phyloP scores from a whole-genome alignment of 2,113 vertebrate genomes.

The Pleuronectes platessa region DNA sequence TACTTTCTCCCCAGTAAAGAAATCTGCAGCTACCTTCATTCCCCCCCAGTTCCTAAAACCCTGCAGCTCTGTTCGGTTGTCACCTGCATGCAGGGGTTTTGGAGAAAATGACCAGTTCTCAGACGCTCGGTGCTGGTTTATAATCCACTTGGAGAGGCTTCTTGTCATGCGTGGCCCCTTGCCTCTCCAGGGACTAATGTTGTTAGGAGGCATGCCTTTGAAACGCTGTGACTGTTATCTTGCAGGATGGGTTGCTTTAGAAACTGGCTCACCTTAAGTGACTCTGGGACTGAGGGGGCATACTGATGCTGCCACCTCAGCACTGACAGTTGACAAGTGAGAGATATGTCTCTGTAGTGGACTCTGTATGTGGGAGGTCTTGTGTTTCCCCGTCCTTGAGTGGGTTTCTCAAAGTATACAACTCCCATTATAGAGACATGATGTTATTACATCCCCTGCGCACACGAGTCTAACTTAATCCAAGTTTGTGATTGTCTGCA shows the following conservation, averaged over 20 bases:
- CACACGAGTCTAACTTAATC: not conserved
- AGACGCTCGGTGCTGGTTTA: conserved; percentile 23
- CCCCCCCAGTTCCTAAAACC: conserved; percentile 22
- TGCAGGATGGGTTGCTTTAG: conserved; percentile 60
- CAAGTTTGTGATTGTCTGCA: conserved; percentile 5
- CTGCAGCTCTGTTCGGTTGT: conserved; percentile 32
- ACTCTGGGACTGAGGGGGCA: conserved; percentile 43
- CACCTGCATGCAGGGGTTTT: conserved; percentile 46
- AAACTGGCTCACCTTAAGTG: conserved; percentile 62
- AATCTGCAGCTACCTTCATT: conserved; percentile 40
- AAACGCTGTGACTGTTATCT: conserved; percentile 66
- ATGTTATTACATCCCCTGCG: not conserved
- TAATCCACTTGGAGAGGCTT: conserved; percentile 66
- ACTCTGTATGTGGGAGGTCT: not conserved
- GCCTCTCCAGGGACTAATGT: conserved; percentile 57
- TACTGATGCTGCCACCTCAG: conserved; percentile 45
- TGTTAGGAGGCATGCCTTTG: conserved; percentile 62
- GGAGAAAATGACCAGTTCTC: conserved; percentile 41
- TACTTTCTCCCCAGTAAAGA: not conserved
- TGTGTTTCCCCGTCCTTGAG: not conserved
- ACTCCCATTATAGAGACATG: not conserved
- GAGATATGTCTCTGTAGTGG: not conserved
- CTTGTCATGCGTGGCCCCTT: conserved; percentile 62
- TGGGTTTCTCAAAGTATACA: not conserved
- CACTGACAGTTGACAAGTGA: conserved; percentile 7